Conservation (phyloP, 2,113 vertebrate genomes). For the Actenoides hombroni region DNA sequence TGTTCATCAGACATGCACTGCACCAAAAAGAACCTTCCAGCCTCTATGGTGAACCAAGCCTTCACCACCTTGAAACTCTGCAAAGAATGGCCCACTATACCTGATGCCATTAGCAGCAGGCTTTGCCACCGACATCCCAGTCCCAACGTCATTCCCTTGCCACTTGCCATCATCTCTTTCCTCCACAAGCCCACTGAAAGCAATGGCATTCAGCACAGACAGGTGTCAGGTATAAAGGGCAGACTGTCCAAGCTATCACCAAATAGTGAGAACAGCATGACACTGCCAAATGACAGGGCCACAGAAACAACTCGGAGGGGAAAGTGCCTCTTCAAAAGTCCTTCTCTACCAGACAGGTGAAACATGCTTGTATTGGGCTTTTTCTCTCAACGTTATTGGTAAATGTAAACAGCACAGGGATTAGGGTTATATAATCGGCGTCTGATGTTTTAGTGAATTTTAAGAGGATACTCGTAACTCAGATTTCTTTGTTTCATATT, state of each 20-base stretch:
- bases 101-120: neutral
- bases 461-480: neutral
- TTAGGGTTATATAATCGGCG: neutral
- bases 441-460: neutral
- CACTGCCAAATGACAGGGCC: neutral
- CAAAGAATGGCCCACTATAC: neutral
- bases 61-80: neutral
- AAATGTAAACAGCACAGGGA: neutral
- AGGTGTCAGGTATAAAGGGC: neutral
- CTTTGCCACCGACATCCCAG: neutral
- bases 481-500: neutral
- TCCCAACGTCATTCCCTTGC: fast-evolving
- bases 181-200: fast-evolving
- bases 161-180: neutral
- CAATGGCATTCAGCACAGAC: neutral
- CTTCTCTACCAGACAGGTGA: neutral
- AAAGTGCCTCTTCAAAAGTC: neutral
- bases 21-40: neutral
- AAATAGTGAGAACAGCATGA: neutral
- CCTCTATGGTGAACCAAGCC: neutral
- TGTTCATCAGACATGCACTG: neutral
- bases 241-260: neutral
- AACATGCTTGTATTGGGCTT: neutral
- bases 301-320: neutral
- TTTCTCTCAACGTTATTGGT: neutral